Base-by-base conservation (phyloP, 53 echinoderm and acorn worm genomes). In the Holothuria leucospilota region DNA sequence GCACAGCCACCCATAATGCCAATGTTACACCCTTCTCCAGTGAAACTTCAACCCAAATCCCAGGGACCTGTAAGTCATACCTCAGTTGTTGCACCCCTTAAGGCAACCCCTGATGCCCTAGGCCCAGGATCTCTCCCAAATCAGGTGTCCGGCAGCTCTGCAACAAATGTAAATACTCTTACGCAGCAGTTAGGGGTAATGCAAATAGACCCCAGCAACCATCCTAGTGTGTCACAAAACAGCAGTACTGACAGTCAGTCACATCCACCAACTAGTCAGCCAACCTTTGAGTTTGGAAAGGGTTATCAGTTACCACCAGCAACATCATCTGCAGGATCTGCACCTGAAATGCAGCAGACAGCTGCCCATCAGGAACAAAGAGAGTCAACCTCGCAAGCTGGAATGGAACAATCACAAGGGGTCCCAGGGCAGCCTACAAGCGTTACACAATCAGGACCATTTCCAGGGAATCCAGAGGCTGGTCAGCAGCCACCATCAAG, bases 181-280 rank as follows among this genome's bases (percentile, higher is more conserved):
- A 92, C 96, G 8, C 91, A 93, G 62, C 77, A 71, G 66, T 65
- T 86, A 51, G 89, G 88, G 25, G 85, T 85, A 20, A 65, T 88
- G 41, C 81, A 85, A 78, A 86, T 92, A 30, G 87, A 62, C 23
- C 72, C 79, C 56, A 58, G 59, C 16, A 60, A 91, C 74, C 40
- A 72, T 71, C 63, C 41, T 42, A n/a, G 67, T 39, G 23, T 51
- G 5, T 29, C 20, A 25, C 21, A 39, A 52, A 59, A 82, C 6
- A 77, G 24, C 28, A 64, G 61, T 24, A 18, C 69, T 62, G 60
- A 21, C n/a, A 29, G 42, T 1, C 41, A 80, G 29, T 56, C 28
- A 15, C 85, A 38, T 14, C 90, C 87, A 24, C 90, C 86, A 68
- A 71, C 41, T 41, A 72, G 63, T 53, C 72, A 65, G 29, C 77